Conservation (phyloP, 1,140 invertebrate species). For the Hylaeus volcanicus region DNA sequence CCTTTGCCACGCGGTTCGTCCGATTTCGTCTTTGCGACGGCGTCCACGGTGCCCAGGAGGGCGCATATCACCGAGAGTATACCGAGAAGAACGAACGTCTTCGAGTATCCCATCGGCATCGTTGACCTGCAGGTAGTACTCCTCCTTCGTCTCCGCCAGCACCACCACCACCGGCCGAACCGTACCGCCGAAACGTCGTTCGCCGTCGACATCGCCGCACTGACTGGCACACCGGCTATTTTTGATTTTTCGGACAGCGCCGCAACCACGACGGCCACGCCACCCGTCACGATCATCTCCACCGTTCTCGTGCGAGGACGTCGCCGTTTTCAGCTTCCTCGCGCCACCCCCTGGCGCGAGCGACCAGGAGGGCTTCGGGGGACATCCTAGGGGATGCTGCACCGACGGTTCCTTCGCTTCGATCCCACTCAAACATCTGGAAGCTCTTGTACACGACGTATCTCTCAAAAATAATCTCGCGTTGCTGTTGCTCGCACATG, state of each 20-base stretch:
- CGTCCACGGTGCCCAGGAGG: constrained; percentile 55
- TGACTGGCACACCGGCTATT: constrained; percentile 74
- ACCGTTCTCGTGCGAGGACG: not conserved
- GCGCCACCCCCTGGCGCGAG: constrained; percentile 6
- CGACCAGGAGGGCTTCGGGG: not conserved
- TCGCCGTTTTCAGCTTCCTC: constrained; percentile 35
- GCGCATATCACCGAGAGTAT: constrained; percentile 51
- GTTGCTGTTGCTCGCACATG: too few species aligned
- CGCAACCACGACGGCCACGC: constrained; percentile 35
- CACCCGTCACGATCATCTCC: constrained; percentile 11
- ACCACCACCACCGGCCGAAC: constrained; percentile 73
- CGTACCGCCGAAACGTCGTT: constrained; percentile 79
- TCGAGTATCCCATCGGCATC: constrained; percentile 54
- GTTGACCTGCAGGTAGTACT: constrained; percentile 52
- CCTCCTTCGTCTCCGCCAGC: constrained; percentile 66
- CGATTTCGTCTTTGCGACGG: constrained; percentile 54
- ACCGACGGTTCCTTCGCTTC: too few species aligned
- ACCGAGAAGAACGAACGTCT: constrained; percentile 52
- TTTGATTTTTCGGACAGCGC: constrained; percentile 71
- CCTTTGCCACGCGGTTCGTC: constrained; percentile 71
- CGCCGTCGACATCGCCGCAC: constrained; percentile 81
- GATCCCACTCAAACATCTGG: too few species aligned
- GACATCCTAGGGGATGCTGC: too few species aligned
- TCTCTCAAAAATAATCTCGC: too few species aligned
- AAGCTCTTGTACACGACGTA: too few species aligned